Evolutionary conservation across 2,113 vertebrate species (phyloP).

Genomic region (Lasiurus cinereus): DNA sequence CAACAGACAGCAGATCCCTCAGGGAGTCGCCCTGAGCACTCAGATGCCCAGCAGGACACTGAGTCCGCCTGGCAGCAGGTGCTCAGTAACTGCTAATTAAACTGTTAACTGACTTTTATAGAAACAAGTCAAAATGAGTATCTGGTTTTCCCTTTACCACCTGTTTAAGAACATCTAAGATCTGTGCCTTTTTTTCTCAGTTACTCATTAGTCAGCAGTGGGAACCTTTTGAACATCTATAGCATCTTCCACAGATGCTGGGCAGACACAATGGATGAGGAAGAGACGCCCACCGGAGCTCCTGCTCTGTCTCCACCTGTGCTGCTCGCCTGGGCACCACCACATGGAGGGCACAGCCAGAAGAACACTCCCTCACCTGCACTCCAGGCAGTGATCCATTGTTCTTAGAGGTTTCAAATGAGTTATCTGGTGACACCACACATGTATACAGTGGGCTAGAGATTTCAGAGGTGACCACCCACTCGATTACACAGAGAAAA

Average conservation of each 20-base stretch:
- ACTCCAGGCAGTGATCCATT: not conserved
- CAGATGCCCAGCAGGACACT: not conserved
- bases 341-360: not conserved
- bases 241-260: not conserved
- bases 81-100: not conserved
- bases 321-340: not conserved
- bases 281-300: rapidly evolving
- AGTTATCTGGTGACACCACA: not conserved
- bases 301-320: rapidly evolving
- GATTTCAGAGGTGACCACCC: not conserved
- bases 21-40: not conserved
- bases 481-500: not conserved
- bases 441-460: not conserved
- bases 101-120: not conserved
- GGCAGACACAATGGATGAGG: not conserved
- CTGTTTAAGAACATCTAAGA: not conserved
- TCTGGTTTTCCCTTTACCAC: not conserved
- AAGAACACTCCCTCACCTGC: not conserved
- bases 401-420: not conserved
- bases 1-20: not conserved
- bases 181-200: not conserved
- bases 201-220: not conserved
- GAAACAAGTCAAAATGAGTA: not conserved
- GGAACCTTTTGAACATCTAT: not conserved
- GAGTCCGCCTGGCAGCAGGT: not conserved